A percentile compares a stretch with the other conserved stretches of the same genome.
Conservation (phyloP, 2,797 vertebrate genomes). For the Ctenochaetus hawaiiensis region DNA sequence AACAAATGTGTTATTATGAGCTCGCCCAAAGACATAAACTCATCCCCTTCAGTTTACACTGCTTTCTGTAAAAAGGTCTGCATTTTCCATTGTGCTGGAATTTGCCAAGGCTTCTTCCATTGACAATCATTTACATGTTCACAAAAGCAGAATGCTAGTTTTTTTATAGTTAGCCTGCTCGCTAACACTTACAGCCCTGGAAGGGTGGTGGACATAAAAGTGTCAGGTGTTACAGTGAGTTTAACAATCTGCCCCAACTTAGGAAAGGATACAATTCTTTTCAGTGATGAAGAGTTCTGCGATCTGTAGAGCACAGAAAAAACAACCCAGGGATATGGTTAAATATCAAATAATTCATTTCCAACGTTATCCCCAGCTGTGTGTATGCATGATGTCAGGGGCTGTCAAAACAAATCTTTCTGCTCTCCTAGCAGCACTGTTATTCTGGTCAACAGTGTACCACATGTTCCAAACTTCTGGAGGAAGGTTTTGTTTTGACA, state of each 20-base stretch:
- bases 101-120: slow-evolving; percentile 31
- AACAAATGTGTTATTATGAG: slow-evolving; percentile 72
- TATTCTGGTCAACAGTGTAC: slow-evolving; percentile 57
- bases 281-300: slow-evolving; percentile 88
- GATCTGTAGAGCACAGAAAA: slow-evolving; percentile 81
- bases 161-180: slow-evolving; percentile 18
- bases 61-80: slow-evolving; percentile 48
- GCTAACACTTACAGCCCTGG: slow-evolving; percentile 2
- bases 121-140: slow-evolving; percentile 30
- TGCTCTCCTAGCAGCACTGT: slow-evolving; percentile 12
- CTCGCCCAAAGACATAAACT: slow-evolving; percentile 56
- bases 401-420: slow-evolving; percentile 46
- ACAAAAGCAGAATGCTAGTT: slow-evolving; percentile 20
- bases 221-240: background rate
- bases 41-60: slow-evolving; percentile 51
- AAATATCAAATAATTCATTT: slow-evolving; percentile 33
- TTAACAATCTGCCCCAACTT: background rate
- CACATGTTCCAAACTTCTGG: slow-evolving; percentile 67
- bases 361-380: slow-evolving; percentile 23
- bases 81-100: slow-evolving; percentile 62
- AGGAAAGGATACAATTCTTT: slow-evolving; percentile 89
- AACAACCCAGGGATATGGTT: slow-evolving; percentile 42
- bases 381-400: slow-evolving; percentile 31
- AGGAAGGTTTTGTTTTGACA: slow-evolving; percentile 75
- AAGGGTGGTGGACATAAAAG: slow-evolving; percentile 13